Evolutionary conservation across 2,113 vertebrate species (phyloP), one percentile per base, ranked within the genome.

Genomic region (Ancistrus triradiatus): DNA sequence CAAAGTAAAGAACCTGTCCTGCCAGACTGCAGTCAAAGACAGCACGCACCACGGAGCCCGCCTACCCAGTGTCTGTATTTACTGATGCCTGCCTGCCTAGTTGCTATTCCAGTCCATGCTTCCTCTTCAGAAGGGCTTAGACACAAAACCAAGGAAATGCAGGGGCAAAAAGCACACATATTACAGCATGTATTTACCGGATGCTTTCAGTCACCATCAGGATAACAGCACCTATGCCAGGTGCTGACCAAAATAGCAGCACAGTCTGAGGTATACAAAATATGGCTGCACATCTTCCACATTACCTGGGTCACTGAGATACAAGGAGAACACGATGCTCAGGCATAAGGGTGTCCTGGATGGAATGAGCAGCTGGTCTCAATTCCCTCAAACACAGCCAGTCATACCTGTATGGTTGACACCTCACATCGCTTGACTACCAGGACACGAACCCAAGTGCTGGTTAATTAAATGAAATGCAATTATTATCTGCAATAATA

Each of bases 41-140:
- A 60, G 66, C 56, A 74, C 42, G 4, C 66, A 48, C 71, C 56
- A 69, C 40, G 51, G 61, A 14, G 56, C 56, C 55, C 67, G 49
- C 71, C 71, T 53, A 74, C 71, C 43, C 38, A 65, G 55, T 60
- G 59, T 48, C 53, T 42, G 70, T 28, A 18, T 74, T 63, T 57
- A 68, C 62, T 53, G 40, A 40, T 50, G 22, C 51, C 50, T 62
- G 63, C 42, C 40, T 61, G 68, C 6, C 70, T 73, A 52, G 68
- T 75, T 80, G 75, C 68, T 75, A 70, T 78, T 76, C 69, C 28
- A 27, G 4, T 11, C 79, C 72, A 72, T 9, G 19, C 27, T 40
- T 55, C 38, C 49, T 62, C 49, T 10, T 61, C 38, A 53, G 63
- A 66, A 65, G 70, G 48, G 21, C 21, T 1, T 47, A 63, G 22